Base-by-base conservation (phyloP, 2,888 invertebrate genomes). In the Oegoconia quadripuncta region DNA sequence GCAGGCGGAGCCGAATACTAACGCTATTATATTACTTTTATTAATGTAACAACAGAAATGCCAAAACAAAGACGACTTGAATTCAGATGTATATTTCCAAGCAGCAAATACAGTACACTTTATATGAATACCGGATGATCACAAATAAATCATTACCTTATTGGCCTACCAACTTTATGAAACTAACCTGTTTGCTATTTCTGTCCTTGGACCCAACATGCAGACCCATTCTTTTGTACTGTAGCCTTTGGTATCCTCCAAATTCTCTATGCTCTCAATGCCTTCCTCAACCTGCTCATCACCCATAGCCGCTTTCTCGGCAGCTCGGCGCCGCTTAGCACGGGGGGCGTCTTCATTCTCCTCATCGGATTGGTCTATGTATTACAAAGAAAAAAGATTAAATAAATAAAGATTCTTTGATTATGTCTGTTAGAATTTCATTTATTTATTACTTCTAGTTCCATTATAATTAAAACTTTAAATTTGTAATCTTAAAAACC, bases 181-280 rank as follows among this genome's bases (percentile, higher is more conserved):
- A 23, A 32, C 25, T 41, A 42, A 86, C 64, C 96, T 91, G 79
- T 99, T 98, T 40, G 95, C 93, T 53, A 99, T 98, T 88, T 99
- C 99, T 8, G 96, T 97, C 37, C 95, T 91, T 0, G 99, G 98
- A 1, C 97, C 98, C 53, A 97, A 84, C 95, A 98, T 96, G 37
- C 94, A 92, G 0, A 99, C 98, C 97, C 99, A 99, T 62, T 99
- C 98, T 60, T 96, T 94, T 2, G 96, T 94, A 0, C 95, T 90
- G 67, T 98, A 94, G 0, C 99, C 99, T 69, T 98, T 97, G 3
- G 97, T 98, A 61, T 99, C 99, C 73, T 99, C 99, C 20, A 99
- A 86, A 81, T 98, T 99, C 74, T 99, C 99, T 48, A 99, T 98
- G 38, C 97, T 96, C 81, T 99, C 98, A 29, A 97, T 93, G 0